Evolutionary conservation across 2,888 invertebrate species (phyloP), one percentile per base, ranked within the genome.

Genomic region (Anticlea derivata): DNA sequence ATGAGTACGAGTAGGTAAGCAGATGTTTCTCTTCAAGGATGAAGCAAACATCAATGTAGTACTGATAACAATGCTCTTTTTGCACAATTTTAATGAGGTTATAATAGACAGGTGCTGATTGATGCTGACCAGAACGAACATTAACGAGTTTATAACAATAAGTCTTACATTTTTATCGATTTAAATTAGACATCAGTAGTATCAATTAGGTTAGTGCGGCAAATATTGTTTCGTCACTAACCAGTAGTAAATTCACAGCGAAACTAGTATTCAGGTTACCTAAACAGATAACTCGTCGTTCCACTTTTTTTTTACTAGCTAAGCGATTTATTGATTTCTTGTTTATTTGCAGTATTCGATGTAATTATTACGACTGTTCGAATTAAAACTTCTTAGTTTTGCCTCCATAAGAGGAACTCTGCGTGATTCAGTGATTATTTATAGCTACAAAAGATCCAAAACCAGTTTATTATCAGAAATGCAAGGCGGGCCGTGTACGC

Each of bases 231-330:
- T 64, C 59, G 46, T 59, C 51, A 55, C 23, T 58, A 30, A 30
- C 33, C 17, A 39, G 45, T 66, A 65, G 63, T 66, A 65, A 55
- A 63, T 68, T 69, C 68, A 57, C 57, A 64, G 52, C 56, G 46
- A 77, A 78, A 83, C 83, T 50, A 71, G 83, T 82, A 82, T 78
- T 70, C 60, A 70, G 68, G 73, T 78, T 77, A 75, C 75, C 73
- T 73, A 78, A 77, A 75, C 78, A 72, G 48, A 58, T 51, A 55
- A 51, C 45, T 54, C 44, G 34, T 39, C 63, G 74, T 73, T 70
- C 75, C 58, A 75, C 65, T 73, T 78, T 74, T 78, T 74, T 77
- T 73, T 72, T 67, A 58, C 68, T 62, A 51, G 60, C 63, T 60
- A 55, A 61, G 61, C 65, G 45, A 66, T 65, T 63, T 66, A 68